A percentile compares a stretch with the other conserved stretches of the same genome.
phyloP scores from a whole-genome alignment of 2,113 vertebrate species.

The Rhineura floridana region DNA sequence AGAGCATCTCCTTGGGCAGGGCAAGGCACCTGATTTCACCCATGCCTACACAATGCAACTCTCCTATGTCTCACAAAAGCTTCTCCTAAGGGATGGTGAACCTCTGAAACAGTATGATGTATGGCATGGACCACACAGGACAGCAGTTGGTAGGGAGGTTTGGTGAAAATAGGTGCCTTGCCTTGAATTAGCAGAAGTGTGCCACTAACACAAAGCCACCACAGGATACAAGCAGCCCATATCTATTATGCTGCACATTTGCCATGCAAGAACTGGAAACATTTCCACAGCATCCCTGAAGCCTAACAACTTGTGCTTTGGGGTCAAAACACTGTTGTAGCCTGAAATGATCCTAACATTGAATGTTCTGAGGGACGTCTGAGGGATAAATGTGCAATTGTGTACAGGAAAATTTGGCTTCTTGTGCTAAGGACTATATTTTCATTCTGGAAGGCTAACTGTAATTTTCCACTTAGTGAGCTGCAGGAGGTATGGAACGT shows the following conservation, averaged over 20 bases:
- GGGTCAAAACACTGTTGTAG: not conserved
- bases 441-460: constrained; percentile 20
- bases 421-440: rapidly evolving
- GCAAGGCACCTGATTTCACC: too few species aligned
- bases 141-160: too few species aligned
- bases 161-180: too few species aligned
- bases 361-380: not conserved
- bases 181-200: too few species aligned
- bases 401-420: not conserved
- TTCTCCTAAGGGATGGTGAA: too few species aligned
- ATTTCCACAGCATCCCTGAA: not conserved
- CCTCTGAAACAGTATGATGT: too few species aligned
- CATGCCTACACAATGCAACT: too few species aligned
- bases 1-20: too few species aligned
- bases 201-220: too few species aligned
- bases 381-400: not conserved
- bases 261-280: not conserved
- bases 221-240: too few species aligned
- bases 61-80: too few species aligned
- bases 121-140: too few species aligned
- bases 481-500: constrained; percentile 71
- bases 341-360: not conserved
- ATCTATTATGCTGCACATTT: not conserved
- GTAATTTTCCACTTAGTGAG: constrained; percentile 51
- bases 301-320: not conserved